These are phyloP conservation scores for Dryococelus australis DNA, from an alignment of 2,888 invertebrate species.

Conservation along the genomic window DNA sequence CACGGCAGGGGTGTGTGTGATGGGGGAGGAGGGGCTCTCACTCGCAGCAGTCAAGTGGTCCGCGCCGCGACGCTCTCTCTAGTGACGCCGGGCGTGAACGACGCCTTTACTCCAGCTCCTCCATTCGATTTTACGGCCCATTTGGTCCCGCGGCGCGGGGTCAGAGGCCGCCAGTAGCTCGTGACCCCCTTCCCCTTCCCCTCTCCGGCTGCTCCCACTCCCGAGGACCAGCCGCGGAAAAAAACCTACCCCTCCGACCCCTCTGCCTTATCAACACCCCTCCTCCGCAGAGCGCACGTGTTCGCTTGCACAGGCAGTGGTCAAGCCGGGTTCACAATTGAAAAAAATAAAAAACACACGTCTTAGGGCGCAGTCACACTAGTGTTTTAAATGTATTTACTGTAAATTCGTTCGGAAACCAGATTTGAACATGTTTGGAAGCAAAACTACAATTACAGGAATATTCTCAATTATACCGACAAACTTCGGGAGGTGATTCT, in stretches of 20 bases:
- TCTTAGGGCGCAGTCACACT: no score
- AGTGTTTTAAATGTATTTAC: no score
- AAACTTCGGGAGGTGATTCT: no score
- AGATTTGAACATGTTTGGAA: no score
- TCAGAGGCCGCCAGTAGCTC: background rate
- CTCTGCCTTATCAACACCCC: background rate
- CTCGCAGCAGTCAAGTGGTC: background rate
- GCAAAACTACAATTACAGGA: no score
- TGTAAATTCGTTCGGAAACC: no score
- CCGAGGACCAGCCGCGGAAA: no score
- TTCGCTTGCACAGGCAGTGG: background rate
- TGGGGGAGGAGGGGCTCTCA: background rate
- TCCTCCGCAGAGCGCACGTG: background rate
- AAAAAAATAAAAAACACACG: no score
- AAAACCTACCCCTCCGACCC: no score
- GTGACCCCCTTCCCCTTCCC: background rate
- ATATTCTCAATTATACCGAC: no score
- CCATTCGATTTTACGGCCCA: slow-evolving; percentile 2
- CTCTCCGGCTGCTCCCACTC: no score
- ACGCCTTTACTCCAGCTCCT: background rate
- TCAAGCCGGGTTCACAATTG: no score
- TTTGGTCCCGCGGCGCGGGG: background rate
- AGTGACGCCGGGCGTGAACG: slow-evolving; percentile 1
- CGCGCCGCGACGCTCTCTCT: background rate
- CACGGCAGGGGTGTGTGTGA: background rate